Base-by-base conservation (phyloP, 2,113 vertebrate genomes). In the Antechinus stuartii region DNA sequence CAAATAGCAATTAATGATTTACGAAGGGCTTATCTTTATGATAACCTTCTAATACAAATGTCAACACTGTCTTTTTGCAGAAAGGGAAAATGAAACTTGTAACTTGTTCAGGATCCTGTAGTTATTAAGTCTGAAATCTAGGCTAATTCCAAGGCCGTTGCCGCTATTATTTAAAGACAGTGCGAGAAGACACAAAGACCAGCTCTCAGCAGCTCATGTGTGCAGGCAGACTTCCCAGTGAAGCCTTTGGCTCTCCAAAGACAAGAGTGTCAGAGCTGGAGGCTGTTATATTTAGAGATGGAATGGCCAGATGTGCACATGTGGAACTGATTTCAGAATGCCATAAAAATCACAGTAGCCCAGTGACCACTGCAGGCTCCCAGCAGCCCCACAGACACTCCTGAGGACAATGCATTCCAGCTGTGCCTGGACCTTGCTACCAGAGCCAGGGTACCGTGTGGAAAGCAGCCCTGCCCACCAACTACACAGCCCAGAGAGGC, bases 311-410 rank as follows among this genome's bases (percentile, higher is more conserved):
- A 50, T 91, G 49, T 92, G 94, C 95, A 94, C 93, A 96, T 95
- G 76, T 90, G 50, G 93, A 97, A 95, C 91, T 94, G 30, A 91
- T 84, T 93, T 68, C 92, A 92, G 16, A n/a, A 25, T 25, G 23
- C n/a, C 52, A 90, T 22, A 94, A 90, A 93, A 91, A 93, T 1
- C 8, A 0, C 57, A 94, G 27, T 42, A 91, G 22, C 46, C 97
- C 95, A 95, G 91, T 4, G 96, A 96, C 46, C 95, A 97, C 97
- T 98, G 97, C 93, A 93, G 54, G 90, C 3, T 96, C 92, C 91
- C 68, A 84, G 19, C 35, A 42, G 68, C 35, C 5, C 68, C 68
- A 84, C n/a, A 23, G 68, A n/a, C 68, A 42, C n/a, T 23, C n/a
- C 68, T 22, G 93, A 94, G 91, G 84, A 93, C 46, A 95, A 84